Evolutionary conservation across 2,888 invertebrate genomes (phyloP).

Genomic region (Drosophila melanosoma): DNA sequence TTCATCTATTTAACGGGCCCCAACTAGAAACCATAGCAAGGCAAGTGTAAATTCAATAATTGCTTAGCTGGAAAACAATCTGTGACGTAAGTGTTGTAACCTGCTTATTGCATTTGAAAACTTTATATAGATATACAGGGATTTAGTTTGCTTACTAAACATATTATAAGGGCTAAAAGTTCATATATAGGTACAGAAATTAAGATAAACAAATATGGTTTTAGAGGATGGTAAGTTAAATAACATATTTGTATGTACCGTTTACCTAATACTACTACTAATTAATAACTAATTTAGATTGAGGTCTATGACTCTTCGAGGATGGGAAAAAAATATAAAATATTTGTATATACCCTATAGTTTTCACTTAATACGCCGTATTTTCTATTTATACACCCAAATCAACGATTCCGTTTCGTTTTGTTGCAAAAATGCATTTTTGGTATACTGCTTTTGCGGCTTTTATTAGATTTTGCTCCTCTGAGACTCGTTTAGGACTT

Average conservation of each 20-base stretch:
- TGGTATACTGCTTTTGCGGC: conserved; percentile 2
- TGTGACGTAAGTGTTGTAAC: conserved; percentile 1
- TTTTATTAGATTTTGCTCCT: conserved; percentile 23
- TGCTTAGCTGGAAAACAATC: neutral
- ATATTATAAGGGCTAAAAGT: neutral
- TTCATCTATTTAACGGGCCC: conserved; percentile 36
- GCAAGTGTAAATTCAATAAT: conserved; percentile 21
- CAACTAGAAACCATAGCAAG: neutral
- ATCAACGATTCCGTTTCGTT: neutral
- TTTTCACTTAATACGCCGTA: neutral
- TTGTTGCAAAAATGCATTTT: conserved; percentile 18
- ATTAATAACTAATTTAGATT: neutral
- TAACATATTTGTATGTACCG: neutral
- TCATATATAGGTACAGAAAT: neutral
- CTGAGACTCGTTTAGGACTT: neutral
- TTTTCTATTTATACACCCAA: neutral
- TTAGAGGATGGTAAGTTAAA: neutral
- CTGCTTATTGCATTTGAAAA: conserved; percentile 2
- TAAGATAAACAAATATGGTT: neutral
- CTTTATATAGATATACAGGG: neutral
- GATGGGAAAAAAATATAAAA: neutral
- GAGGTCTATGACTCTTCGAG: neutral
- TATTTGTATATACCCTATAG: neutral
- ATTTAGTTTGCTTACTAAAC: neutral
- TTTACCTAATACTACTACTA: neutral